Evolutionary conservation across 92 coral and sea anemone species (phyloP), one percentile per base, ranked within the genome.

Genomic region (Paragorgia papillata): DNA sequence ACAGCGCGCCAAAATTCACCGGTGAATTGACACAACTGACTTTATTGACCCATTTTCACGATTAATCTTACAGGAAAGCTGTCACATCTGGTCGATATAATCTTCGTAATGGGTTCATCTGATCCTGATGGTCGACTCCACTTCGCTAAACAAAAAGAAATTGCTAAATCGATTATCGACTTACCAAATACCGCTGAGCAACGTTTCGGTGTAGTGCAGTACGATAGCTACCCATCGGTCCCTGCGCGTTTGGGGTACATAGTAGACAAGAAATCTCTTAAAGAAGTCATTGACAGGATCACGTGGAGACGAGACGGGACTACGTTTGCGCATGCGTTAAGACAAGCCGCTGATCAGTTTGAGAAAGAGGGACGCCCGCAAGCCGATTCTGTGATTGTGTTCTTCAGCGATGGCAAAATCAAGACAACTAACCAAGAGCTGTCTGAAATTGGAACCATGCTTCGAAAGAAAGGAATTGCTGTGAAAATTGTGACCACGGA

Each of bases 171-270:
- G 0, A 71, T 71, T 10, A 58, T 55, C 31, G 53, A 71, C 65
- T 64, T 71, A 3, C 64, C 78, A 22, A 28, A 31, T 25, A 71
- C 78, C 18, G 49, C 78, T 55, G 60, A 34, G 1, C 49, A 51
- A 13, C 78, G 78, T 22, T 71, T 53, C 25, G 78, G 78, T 55
- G 63, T 71, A 12, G 78, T 71, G 30, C 62, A 51, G 25, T 71
- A 51, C 27, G 78, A 71, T 17, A 71, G 44, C 33, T 71, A 71
- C 41, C 78, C 78, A 19, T 30, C 78, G 32, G 64, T 71, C 30
- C 78, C 62, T 10, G 64, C 32, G 20, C 78, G 78, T 21, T 71
- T 71, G 64, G 78, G 78, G 15, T 71, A 71, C 50, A 71, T 71
- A n/a, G 48, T 15, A 14, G 78, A 71, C 31, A 71, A 53, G 51